Percentiles rank a stretch among this genome's conserved stretches.
Conservation (phyloP, 2,797 vertebrate genomes). For the Oryzias sinensis region DNA sequence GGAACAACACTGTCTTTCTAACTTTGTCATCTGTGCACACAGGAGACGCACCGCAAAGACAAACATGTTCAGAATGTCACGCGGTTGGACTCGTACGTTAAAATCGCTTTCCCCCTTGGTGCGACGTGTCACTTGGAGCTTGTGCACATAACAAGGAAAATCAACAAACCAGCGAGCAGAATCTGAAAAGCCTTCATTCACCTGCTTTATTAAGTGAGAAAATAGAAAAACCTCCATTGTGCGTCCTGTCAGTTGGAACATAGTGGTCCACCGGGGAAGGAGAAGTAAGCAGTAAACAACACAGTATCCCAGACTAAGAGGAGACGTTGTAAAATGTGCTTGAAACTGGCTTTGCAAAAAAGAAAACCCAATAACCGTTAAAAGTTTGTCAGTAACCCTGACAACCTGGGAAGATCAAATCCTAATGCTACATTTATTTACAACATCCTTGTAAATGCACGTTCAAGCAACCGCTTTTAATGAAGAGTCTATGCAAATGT, state of each 20-base stretch:
- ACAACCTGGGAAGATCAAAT: no score
- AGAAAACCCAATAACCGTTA: no score
- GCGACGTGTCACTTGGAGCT: constrained; percentile 50
- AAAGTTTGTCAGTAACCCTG: no score
- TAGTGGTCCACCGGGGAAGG: background rate
- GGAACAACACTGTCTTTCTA: constrained; percentile 33
- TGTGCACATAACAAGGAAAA: constrained; percentile 52
- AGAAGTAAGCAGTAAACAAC: background rate
- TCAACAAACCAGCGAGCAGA: constrained; percentile 50
- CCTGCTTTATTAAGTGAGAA: constrained; percentile 27
- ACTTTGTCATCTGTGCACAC: constrained; percentile 28
- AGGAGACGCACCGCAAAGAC: constrained; percentile 54
- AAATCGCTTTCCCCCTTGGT: constrained; percentile 51
- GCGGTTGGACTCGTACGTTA: constrained; percentile 42
- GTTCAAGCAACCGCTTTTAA: no score
- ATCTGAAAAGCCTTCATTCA: constrained; percentile 38
- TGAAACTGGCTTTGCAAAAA: no score
- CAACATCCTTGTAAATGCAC: no score
- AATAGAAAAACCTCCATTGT: constrained; percentile 10
- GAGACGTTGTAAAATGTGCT: no score
- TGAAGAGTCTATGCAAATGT: no score
- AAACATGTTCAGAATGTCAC: constrained; percentile 58
- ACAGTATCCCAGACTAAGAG: no score
- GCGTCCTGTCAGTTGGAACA: constrained; percentile 10
- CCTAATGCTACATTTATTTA: no score